Percentiles rank a stretch among this genome's conserved stretches.
Conservation (phyloP, 2,797 vertebrate genomes). For the Spinibarbus caldwelli region DNA sequence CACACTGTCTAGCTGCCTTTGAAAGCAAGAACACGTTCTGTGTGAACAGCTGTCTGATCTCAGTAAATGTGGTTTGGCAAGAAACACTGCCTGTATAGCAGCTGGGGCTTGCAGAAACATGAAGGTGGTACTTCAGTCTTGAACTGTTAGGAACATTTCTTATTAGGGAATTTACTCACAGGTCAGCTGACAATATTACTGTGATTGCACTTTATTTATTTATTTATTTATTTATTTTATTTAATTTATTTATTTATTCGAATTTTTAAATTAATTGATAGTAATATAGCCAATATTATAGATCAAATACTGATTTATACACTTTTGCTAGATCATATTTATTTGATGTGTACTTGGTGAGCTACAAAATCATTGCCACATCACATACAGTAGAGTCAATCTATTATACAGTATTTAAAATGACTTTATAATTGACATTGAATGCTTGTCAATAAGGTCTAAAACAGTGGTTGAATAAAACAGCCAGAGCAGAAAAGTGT, state of each 20-base stretch:
- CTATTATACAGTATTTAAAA: background rate
- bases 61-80: slow-evolving; percentile 3
- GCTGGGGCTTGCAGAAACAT: background rate
- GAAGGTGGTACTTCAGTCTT: background rate
- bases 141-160: background rate
- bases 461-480: background rate
- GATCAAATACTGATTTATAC: background rate
- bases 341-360: background rate
- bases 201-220: background rate
- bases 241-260: no score
- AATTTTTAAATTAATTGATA: background rate
- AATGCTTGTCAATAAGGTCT: background rate
- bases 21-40: background rate
- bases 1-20: background rate
- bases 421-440: background rate
- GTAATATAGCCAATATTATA: background rate
- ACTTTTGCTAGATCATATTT: background rate
- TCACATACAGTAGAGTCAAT: background rate
- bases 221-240: background rate
- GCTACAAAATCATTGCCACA: background rate
- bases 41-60: slow-evolving; percentile 18
- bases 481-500: background rate
- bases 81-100: background rate
- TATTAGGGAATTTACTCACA: background rate
- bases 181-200: background rate